A percentile compares a stretch with the other conserved stretches of the same genome.
Conservation (phyloP, 92 coral and sea anemone species). For the Porites divaricata region DNA sequence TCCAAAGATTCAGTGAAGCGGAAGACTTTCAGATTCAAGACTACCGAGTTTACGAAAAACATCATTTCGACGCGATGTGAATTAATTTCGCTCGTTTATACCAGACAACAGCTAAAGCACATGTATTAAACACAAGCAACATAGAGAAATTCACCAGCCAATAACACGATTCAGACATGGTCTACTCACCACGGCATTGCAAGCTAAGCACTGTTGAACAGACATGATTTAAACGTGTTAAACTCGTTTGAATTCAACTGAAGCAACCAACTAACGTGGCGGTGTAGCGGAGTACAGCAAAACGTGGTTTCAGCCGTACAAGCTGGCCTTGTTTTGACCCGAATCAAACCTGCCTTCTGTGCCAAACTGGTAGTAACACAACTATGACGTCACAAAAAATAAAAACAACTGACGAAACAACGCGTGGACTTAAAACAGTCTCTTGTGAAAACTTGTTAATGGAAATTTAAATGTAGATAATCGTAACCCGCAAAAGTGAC, state of each 20-base stretch:
- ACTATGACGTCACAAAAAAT: constrained; percentile 44
- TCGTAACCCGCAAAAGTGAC: background rate
- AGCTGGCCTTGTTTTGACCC: constrained; percentile 41
- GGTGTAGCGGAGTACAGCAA: background rate
- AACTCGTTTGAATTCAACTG: constrained; percentile 12
- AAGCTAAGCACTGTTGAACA: constrained; percentile 48
- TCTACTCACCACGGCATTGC: constrained; percentile 50
- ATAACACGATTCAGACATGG: constrained; percentile 11
- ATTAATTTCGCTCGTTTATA: constrained; percentile 19
- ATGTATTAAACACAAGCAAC: constrained; percentile 43
- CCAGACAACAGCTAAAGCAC: constrained; percentile 40
- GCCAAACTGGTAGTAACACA: constrained; percentile 44
- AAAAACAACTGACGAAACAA: constrained; percentile 35
- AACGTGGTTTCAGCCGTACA: constrained; percentile 16
- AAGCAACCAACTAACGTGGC: background rate
- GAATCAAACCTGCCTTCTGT: constrained; percentile 27
- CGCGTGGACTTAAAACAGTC: constrained; percentile 28
- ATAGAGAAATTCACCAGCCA: constrained; percentile 12
- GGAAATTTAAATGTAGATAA: constrained; percentile 28
- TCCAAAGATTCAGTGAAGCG: background rate
- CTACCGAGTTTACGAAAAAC: constrained; percentile 4
- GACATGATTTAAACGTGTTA: constrained; percentile 20
- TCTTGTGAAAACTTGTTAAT: constrained; percentile 18
- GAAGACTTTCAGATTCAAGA: background rate
- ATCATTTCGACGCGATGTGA: background rate